Evolutionary conservation across 2,797 vertebrate species (phyloP).

Genomic region (Paratrypauchen microcephalus): DNA sequence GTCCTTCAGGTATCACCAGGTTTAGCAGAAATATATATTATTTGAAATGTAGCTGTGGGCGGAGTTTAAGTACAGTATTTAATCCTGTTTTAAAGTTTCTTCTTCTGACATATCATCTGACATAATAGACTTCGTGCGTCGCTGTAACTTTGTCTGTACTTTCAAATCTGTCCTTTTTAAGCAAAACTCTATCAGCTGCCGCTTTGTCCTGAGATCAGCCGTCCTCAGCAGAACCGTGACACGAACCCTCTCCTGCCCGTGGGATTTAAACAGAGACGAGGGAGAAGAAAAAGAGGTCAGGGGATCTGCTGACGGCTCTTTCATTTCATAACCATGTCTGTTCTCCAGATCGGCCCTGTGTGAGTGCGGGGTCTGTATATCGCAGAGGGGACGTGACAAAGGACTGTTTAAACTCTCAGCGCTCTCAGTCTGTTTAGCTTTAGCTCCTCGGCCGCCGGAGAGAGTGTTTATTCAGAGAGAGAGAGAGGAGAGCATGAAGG

Average conservation of each 20-base stretch:
- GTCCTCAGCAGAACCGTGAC: slow-evolving; percentile 1
- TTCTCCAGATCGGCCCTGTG: slow-evolving; percentile 13
- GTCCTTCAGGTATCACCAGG: no score
- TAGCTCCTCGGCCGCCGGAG: no score
- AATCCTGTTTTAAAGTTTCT: no score
- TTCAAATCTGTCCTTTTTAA: not conserved
- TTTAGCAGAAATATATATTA: no score
- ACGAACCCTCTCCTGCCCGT: slow-evolving; percentile 16
- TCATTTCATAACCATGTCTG: slow-evolving; percentile 18
- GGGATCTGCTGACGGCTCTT: slow-evolving; percentile 25
- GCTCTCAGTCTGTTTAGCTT: slow-evolving; percentile 1
- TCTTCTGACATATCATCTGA: no score
- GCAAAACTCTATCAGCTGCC: slow-evolving; percentile 5
- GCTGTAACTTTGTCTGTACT: not conserved
- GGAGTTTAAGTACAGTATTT: no score
- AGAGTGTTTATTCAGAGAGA: no score
- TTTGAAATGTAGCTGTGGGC: no score
- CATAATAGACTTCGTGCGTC: not conserved
- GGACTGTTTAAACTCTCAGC: slow-evolving; percentile 53
- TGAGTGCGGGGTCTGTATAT: slow-evolving; percentile 38
- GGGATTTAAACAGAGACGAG: slow-evolving; percentile 4
- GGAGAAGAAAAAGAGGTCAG: slow-evolving; percentile 40
- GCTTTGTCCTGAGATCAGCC: slow-evolving; percentile 11
- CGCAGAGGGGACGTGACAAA: slow-evolving; percentile 30
- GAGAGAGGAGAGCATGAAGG: no score